These are phyloP conservation scores for Onychomys leucogaster DNA, from an alignment of 2,797 vertebrate species.

Conservation along the genomic window DNA sequence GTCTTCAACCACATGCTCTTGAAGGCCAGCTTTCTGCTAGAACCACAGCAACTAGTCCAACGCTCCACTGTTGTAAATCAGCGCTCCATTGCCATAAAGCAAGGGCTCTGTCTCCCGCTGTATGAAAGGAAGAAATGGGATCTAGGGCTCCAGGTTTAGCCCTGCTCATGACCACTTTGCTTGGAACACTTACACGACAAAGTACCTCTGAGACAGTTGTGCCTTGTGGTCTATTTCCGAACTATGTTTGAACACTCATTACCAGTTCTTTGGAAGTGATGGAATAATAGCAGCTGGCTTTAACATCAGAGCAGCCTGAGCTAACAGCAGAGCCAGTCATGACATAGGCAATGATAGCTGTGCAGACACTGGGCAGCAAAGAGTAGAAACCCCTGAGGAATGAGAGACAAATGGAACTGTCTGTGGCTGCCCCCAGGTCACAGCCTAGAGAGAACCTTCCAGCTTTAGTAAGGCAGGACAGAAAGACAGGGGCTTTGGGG, in stretches of 20 bases:
- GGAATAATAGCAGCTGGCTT: background rate
- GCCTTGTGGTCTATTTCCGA: background rate
- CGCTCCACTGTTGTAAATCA: background rate
- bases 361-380: background rate
- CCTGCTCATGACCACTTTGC: background rate
- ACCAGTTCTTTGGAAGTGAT: background rate
- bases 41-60: background rate
- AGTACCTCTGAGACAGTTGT: background rate
- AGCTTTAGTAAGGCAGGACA: background rate
- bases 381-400: background rate
- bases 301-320: background rate
- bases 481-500: background rate
- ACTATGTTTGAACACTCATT: background rate
- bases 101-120: background rate
- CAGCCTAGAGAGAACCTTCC: background rate
- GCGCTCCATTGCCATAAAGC: too few relatives aligned
- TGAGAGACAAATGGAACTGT: background rate
- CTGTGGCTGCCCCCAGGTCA: background rate
- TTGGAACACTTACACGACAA: background rate
- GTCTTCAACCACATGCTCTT: background rate
- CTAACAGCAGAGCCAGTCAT: background rate
- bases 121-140: background rate
- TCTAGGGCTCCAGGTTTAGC: background rate
- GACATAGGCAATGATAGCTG: too few relatives aligned
- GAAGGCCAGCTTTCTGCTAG: background rate